A percentile compares a stretch with the other conserved stretches of the same genome.
phyloP scores from a whole-genome alignment of 2,888 invertebrate species.

The Tridacna gigas region DNA sequence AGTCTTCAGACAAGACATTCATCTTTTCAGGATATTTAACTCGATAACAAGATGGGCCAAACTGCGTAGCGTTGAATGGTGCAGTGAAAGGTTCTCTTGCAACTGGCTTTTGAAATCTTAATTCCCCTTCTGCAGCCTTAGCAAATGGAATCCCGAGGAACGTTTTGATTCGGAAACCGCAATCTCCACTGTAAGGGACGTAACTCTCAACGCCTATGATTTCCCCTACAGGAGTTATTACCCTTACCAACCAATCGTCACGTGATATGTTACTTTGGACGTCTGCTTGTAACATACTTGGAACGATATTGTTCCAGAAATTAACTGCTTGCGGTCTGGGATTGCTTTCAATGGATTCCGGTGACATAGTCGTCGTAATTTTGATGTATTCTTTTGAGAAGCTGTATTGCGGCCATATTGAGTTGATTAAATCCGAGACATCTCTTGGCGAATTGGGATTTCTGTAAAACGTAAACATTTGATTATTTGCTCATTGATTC shows the following conservation, averaged over 20 bases:
- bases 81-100: neutral
- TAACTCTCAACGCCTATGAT: conserved; percentile 15
- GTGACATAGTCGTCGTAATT: neutral
- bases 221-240: conserved; percentile 2
- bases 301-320: conserved; percentile 7
- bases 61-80: conserved; percentile 1
- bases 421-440: conserved; percentile 5
- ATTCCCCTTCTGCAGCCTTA: neutral
- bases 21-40: no score
- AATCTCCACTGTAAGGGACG: conserved; percentile 9
- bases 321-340: neutral
- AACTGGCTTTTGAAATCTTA: conserved; percentile 12
- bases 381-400: neutral
- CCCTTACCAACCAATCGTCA: neutral
- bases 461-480: neutral
- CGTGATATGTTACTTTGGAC: neutral
- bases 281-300: neutral
- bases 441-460: conserved; percentile 3
- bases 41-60: neutral
- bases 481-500: neutral
- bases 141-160: conserved; percentile 12
- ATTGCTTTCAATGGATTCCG: conserved; percentile 1
- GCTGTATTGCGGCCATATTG: conserved; percentile 8
- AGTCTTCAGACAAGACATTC: neutral
- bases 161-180: neutral